These are phyloP conservation scores for Tapirus terrestris DNA, from an alignment of 2,113 vertebrate species.

Conservation along the genomic window DNA sequence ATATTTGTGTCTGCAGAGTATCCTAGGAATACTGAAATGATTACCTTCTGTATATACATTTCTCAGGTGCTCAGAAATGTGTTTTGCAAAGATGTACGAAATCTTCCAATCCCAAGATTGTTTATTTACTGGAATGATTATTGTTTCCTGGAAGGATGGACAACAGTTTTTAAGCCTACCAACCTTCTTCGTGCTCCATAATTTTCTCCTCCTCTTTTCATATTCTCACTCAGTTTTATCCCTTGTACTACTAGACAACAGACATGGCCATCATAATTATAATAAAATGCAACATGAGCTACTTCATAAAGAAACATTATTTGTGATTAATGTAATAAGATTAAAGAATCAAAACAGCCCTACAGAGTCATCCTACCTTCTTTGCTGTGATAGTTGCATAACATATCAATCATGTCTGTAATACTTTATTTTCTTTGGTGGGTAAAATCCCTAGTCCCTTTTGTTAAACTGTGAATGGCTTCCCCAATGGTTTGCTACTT, in stretches of 20 bases:
- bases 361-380: background rate
- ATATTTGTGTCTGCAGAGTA: background rate
- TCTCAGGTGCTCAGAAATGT: background rate
- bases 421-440: background rate
- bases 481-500: background rate
- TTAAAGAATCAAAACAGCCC: background rate
- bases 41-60: background rate
- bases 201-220: constrained; percentile 15
- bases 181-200: background rate
- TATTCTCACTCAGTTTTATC: background rate
- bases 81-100: background rate
- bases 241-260: background rate
- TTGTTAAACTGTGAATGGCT: constrained; percentile 29
- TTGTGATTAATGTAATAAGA: background rate
- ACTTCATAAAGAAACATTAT: background rate
- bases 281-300: background rate
- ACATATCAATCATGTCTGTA: background rate
- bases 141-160: background rate
- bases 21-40: background rate
- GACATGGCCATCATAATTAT: background rate
- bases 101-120: background rate
- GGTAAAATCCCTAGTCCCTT: background rate
- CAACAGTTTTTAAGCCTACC: background rate
- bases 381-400: background rate
- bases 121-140: background rate